Conservation (phyloP, 1,140 invertebrate genomes). For the Philotrypesis tridentata region DNA sequence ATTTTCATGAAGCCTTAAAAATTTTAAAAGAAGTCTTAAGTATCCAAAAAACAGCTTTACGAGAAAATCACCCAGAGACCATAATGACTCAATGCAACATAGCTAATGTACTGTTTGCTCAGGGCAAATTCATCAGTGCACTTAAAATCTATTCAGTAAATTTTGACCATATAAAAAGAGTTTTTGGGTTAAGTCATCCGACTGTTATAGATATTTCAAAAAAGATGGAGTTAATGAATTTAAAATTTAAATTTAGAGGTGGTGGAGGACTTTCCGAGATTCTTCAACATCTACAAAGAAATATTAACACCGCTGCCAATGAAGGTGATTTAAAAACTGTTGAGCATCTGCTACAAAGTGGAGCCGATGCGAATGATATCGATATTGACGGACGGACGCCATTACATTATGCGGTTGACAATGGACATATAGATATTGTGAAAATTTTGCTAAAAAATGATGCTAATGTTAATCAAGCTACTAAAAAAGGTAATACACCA, state of each 20-base stretch:
- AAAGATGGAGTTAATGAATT: no score
- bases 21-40: conserved; percentile 36
- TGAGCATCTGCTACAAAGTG: conserved; percentile 49
- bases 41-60: no score
- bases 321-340: conserved; percentile 40
- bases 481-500: conserved; percentile 79
- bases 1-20: not conserved
- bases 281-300: conserved; percentile 29
- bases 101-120: conserved; percentile 14
- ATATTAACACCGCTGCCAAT: conserved; percentile 45
- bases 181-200: not conserved
- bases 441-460: no score
- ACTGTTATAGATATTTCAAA: no score
- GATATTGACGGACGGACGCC: not conserved
- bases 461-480: no score
- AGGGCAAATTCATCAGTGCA: conserved; percentile 40
- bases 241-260: not conserved
- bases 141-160: conserved; percentile 25
- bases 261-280: conserved; percentile 19
- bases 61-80: conserved; percentile 51
- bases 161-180: not conserved
- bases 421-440: no score
- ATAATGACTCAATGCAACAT: conserved; percentile 49
- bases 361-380: no score
- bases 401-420: conserved; percentile 13